phyloP scores from a whole-genome alignment of 2,113 vertebrate genomes.

The Ahaetulla prasina region DNA sequence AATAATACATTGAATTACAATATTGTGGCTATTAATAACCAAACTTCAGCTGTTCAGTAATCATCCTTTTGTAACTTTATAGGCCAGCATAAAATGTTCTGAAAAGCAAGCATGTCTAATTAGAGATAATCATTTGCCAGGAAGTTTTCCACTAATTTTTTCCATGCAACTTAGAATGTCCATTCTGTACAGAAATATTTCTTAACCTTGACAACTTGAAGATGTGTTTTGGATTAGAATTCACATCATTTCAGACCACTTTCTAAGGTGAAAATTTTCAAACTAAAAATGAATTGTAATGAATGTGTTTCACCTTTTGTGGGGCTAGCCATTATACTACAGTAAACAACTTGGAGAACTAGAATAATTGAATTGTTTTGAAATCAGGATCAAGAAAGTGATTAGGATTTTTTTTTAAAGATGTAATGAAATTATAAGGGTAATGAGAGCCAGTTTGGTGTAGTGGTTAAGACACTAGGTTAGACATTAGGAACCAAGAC shows the following conservation, averaged over 20 bases:
- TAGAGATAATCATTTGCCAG: neutral
- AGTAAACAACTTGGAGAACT: conserved; percentile 61
- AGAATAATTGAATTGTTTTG: conserved; percentile 67
- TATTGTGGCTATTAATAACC: neutral
- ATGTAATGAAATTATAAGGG: neutral
- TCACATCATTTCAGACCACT: neutral
- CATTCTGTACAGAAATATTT: neutral
- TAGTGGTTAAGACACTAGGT: neutral
- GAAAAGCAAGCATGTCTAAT: neutral
- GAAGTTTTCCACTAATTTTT: neutral
- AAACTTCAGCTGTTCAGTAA: neutral
- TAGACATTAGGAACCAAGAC: neutral
- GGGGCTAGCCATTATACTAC: conserved; percentile 58
- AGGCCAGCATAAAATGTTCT: neutral
- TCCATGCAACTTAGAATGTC: neutral
- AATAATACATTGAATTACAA: neutral
- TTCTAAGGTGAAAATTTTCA: neutral
- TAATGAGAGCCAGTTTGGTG: neutral
- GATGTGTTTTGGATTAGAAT: neutral
- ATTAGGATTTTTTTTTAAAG: conserved; percentile 58
- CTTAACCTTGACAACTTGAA: neutral
- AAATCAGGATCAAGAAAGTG: conserved; percentile 65
- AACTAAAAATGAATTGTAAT: neutral
- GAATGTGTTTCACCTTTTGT: conserved; percentile 36
- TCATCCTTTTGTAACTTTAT: neutral